Evolutionary conservation across 92 coral and sea anemone species (phyloP).

Genomic region (Zoanthus sansibaricus): DNA sequence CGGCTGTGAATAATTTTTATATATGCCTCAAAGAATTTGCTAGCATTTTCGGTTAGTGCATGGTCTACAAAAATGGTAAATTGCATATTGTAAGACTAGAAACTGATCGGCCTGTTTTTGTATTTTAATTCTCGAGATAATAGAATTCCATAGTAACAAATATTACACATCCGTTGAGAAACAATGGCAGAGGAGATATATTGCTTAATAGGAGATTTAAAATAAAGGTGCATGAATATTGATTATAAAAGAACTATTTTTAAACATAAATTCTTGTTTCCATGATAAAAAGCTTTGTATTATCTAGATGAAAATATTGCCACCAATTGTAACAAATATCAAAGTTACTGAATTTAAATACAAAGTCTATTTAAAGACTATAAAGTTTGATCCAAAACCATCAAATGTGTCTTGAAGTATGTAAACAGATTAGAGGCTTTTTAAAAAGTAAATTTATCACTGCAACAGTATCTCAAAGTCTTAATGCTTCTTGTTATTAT

Average conservation of each 20-base stretch:
- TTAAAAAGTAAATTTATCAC: too few species aligned
- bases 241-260: background rate
- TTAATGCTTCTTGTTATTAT: too few species aligned
- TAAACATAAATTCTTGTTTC: background rate
- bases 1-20: conserved; percentile 5
- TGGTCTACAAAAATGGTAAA: background rate
- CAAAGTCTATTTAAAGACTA: too few species aligned
- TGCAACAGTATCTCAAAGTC: too few species aligned
- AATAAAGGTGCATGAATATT: background rate
- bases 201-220: background rate
- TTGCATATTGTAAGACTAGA: too few species aligned
- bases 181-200: background rate
- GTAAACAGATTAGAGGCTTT: too few species aligned
- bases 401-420: too few species aligned
- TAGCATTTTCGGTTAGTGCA: background rate
- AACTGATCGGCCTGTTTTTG: background rate
- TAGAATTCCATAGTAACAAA: conserved; percentile 31
- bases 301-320: background rate
- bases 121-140: background rate
- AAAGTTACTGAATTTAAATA: too few species aligned
- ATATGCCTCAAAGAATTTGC: conserved; percentile 7
- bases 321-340: too few species aligned
- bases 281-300: background rate
- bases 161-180: background rate
- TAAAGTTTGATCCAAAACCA: too few species aligned